Base-by-base conservation (phyloP, 2,113 vertebrate genomes). In the Halcyon senegalensis region DNA sequence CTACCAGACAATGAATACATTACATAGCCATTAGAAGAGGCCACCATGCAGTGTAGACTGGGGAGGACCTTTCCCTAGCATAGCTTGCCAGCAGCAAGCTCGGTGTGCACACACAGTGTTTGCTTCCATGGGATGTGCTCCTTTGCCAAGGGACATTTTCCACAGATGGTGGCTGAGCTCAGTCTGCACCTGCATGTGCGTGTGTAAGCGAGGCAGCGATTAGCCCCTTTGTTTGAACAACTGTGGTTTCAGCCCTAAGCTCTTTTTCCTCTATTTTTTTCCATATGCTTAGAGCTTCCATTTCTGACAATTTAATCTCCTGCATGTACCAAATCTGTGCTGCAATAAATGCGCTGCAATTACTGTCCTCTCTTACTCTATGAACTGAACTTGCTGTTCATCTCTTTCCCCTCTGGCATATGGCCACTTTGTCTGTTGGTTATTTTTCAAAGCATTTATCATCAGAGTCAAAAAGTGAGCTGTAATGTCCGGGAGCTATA, bases 181-280 rank as follows among this genome's bases (percentile, higher is more conserved):
- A 93, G 37, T 51, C 82, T 83, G 78, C 87, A 97, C 90, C 87
- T 96, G 94, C 84, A 69, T 23, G 13, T 73, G 75, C 89, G 87
- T 87, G 73, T 92, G 66, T 64, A 85, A 73, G 67, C 1, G 2
- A 82, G 82, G 78, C 90, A 87, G 72, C 1, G 15, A 85, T 87
- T 56, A 89, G 9, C 53, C 50, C 20, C 53, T 72, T 89, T 96
- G 94, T 84, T 92, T 92, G 74, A 94, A 93, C 86, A 96, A 96
- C 87, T 94, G 91, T 89, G 87, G 62, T 64, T 94, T 82, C 58
- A 74, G 43, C 39, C 43, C 56, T 84, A 64, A 84, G 78, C 39
- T 56, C n/a, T 44, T 37, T 25, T 51, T 79, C n/a, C 43, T 37
- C 3, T 18, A 25, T 25, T 37, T 19, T 6, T 16, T 1, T 43